A percentile compares a stretch with the other conserved stretches of the same genome.
Conservation (phyloP, 2,797 vertebrate species). For the Aldrovandia affinis region DNA sequence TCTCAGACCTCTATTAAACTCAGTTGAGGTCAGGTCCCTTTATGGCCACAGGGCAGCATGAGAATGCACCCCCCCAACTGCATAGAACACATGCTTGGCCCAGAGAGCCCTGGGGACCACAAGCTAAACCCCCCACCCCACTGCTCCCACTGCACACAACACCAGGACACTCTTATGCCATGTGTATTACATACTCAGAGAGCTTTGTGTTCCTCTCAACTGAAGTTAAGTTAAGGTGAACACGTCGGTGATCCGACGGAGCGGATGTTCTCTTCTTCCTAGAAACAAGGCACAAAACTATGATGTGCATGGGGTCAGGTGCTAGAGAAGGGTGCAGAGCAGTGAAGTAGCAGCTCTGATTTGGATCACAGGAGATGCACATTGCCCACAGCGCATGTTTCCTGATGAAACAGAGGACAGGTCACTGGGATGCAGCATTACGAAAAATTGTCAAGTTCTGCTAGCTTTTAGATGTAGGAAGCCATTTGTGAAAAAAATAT, state of each 20-base stretch:
- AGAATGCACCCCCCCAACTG: neutral
- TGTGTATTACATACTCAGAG: neutral
- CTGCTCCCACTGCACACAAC: neutral
- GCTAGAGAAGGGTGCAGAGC: neutral
- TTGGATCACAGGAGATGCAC: neutral
- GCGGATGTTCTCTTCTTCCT: neutral
- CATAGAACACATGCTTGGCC: neutral
- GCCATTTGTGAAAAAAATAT: conserved; percentile 28
- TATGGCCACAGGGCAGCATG: neutral
- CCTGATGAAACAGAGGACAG: neutral
- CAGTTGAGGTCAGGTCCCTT: neutral
- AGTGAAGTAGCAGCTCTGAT: neutral
- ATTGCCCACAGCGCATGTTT: neutral
- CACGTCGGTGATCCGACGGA: neutral
- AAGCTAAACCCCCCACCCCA: too few relatives aligned
- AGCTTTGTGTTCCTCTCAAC: neutral
- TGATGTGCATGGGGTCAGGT: neutral
- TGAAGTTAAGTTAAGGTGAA: neutral
- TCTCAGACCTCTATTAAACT: neutral
- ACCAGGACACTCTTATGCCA: neutral
- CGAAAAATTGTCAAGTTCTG: neutral
- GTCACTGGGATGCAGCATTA: neutral
- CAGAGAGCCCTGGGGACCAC: neutral
- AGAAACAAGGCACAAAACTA: neutral
- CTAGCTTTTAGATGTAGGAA: neutral